Conservation (phyloP, 1,140 invertebrate genomes). For the Hermatobates lingyangjiaoensis region DNA sequence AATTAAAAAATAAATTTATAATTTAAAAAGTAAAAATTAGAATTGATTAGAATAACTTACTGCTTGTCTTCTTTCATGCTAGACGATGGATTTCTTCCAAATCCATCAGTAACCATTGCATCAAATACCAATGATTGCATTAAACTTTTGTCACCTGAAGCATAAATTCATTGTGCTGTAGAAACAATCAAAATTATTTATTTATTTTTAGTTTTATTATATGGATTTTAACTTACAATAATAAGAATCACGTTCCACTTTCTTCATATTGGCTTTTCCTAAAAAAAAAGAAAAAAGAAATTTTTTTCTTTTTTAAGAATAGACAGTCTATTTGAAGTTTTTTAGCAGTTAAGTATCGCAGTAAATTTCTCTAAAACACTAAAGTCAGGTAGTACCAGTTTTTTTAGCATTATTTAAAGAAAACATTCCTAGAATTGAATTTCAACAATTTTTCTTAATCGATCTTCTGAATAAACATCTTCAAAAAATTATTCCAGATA, state of each 20-base stretch:
- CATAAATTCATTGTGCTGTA: not conserved
- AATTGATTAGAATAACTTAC: constrained; percentile 32
- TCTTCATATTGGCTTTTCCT: constrained; percentile 25
- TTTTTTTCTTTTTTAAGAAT: too few species aligned
- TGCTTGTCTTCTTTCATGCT: constrained; percentile 32
- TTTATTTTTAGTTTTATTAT: constrained; percentile 6
- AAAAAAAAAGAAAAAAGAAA: not conserved
- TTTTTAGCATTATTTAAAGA: too few species aligned
- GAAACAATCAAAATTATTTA: constrained; percentile 4
- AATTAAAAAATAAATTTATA: too few species aligned
- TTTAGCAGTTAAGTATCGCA: too few species aligned
- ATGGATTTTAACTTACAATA: constrained; percentile 35
- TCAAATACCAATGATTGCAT: constrained; percentile 65
- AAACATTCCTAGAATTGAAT: too few species aligned
- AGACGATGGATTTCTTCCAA: constrained; percentile 34
- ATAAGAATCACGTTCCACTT: constrained; percentile 52
- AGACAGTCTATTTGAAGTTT: too few species aligned
- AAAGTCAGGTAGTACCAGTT: too few species aligned
- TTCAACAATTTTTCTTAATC: too few species aligned
- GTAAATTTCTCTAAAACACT: too few species aligned
- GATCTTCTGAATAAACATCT: too few species aligned
- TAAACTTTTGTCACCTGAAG: constrained; percentile 55
- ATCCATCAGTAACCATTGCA: constrained; percentile 53
- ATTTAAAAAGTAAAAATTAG: too few species aligned
- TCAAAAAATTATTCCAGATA: too few species aligned